Evolutionary conservation across 35 echinoderm and acorn worm genomes (phyloP).

Genomic region (Stichopus chloronotus): DNA sequence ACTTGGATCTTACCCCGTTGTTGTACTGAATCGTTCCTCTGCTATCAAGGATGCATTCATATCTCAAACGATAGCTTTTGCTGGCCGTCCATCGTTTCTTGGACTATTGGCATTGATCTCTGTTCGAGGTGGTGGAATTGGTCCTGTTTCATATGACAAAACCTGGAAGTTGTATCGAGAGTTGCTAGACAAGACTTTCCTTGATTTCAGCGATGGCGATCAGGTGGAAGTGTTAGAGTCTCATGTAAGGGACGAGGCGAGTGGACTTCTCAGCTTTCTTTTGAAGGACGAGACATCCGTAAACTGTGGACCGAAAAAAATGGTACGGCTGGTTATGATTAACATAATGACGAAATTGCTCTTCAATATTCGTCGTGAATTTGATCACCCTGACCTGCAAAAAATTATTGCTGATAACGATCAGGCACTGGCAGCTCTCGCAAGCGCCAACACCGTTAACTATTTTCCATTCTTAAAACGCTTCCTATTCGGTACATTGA

Average conservation of each 20-base stretch:
- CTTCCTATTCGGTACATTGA: constrained; percentile 33
- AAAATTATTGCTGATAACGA: constrained; percentile 42
- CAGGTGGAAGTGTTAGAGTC: constrained; percentile 58
- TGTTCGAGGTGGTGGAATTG: not conserved
- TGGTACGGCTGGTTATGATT: constrained; percentile 44
- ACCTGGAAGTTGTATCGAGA: not conserved
- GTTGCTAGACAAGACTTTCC: not conserved
- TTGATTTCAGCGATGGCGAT: constrained; percentile 5
- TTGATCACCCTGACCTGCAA: constrained; percentile 60
- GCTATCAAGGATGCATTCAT: constrained; percentile 15
- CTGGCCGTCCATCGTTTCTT: constrained; percentile 25
- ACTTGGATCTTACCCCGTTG: not conserved
- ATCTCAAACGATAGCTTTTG: constrained; percentile 22
- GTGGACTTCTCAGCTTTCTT: constrained; percentile 55
- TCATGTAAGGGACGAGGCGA: constrained; percentile 56
- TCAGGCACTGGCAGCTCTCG: not conserved
- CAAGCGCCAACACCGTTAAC: not conserved
- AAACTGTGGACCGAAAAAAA: not conserved
- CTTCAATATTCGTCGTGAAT: constrained; percentile 56
- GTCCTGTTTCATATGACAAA: not conserved
- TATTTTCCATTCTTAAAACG: constrained; percentile 72
- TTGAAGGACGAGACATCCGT: constrained; percentile 37
- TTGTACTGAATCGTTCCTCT: not conserved
- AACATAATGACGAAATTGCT: constrained; percentile 76
- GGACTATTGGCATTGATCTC: not conserved